phyloP scores from a whole-genome alignment of 2,888 invertebrate genomes.

The Abrostola tripartita region DNA sequence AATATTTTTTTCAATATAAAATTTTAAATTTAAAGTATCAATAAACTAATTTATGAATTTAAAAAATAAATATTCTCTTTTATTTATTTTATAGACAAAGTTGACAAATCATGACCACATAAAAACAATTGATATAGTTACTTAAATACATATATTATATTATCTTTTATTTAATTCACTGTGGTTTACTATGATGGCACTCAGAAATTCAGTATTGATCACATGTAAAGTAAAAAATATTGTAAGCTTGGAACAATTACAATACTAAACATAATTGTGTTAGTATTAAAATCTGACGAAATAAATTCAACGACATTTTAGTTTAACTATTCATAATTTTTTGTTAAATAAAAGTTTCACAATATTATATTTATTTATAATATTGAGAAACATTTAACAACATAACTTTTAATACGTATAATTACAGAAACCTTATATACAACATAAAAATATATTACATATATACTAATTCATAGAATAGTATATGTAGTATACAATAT shows the following conservation, averaged over 20 bases:
- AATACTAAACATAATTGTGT: not conserved
- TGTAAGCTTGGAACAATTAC: not conserved
- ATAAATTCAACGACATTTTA: constrained; percentile 9
- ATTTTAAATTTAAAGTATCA: no score
- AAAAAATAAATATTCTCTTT: not conserved
- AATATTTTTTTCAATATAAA: not conserved
- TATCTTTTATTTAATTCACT: constrained; percentile 41
- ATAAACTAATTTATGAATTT: not conserved
- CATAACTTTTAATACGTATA: constrained; percentile 32
- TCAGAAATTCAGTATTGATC: constrained; percentile 24
- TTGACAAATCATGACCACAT: constrained; percentile 1
- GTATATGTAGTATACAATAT: constrained; percentile 44
- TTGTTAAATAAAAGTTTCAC: constrained; percentile 31
- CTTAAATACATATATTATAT: constrained; percentile 19
- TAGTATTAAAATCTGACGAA: constrained; percentile 1
- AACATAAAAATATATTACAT: constrained; percentile 33
- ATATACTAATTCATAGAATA: constrained; percentile 44
- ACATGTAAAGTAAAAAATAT: not conserved
- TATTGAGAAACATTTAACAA: constrained; percentile 37
- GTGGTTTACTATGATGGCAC: constrained; percentile 42
- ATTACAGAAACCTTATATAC: constrained; percentile 19
- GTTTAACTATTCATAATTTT: constrained; percentile 7
- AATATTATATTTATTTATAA: constrained; percentile 39
- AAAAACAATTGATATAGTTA: not conserved
- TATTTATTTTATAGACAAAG: constrained; percentile 6